These are phyloP conservation scores for Platorchestia sp. DNA, from an alignment of 1,140 invertebrate species.

Conservation along the genomic window DNA sequence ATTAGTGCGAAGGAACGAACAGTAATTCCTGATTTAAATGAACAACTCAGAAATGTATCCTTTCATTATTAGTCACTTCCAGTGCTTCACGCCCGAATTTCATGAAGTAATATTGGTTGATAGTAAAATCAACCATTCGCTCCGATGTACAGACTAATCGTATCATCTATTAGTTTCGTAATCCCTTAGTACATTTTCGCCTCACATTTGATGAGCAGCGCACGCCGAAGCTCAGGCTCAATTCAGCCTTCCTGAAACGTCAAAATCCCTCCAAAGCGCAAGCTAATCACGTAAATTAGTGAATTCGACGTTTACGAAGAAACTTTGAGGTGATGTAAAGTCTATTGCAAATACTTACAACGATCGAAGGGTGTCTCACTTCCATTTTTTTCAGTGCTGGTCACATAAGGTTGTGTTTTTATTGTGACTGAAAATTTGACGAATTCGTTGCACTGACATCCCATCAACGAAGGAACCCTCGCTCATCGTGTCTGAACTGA, in stretches of 20 bases:
- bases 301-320: background rate
- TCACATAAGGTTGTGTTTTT: background rate
- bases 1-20: background rate
- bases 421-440: background rate
- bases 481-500: background rate
- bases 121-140: background rate
- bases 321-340: background rate
- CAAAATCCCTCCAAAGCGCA: background rate
- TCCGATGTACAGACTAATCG: conserved; percentile 44
- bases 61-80: background rate
- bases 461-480: background rate
- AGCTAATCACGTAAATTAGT: background rate
- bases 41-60: background rate
- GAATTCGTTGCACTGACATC: background rate
- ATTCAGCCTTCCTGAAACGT: background rate
- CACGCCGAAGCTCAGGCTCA: background rate
- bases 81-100: background rate
- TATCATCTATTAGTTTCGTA: conserved; percentile 7
- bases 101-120: background rate
- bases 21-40: background rate
- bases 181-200: background rate
- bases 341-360: background rate
- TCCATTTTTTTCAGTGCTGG: background rate
- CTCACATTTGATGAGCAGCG: background rate
- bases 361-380: background rate